phyloP scores from a whole-genome alignment of 2,797 vertebrate genomes.

The Tokudaia tokunoshimensis region DNA sequence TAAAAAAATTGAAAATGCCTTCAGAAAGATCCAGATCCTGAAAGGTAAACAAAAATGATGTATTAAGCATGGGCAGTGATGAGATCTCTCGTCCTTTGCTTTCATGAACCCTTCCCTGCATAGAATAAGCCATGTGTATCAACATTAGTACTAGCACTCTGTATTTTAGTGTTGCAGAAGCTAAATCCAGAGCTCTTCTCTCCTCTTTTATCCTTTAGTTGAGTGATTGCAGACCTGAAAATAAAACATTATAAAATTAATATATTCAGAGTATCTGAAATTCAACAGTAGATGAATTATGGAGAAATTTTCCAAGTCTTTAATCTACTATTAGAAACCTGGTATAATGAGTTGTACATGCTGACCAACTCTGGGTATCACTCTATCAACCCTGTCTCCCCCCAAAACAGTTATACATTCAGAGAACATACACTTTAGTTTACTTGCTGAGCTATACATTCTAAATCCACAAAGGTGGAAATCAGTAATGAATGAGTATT shows the following conservation, averaged over 20 bases:
- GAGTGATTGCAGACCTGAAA: background rate
- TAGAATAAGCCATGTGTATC: background rate
- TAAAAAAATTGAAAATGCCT: background rate
- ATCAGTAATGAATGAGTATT: background rate
- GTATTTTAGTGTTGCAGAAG: background rate
- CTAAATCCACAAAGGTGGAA: background rate
- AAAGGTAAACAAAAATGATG: background rate
- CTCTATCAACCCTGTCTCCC: too few species aligned
- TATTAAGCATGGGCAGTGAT: background rate
- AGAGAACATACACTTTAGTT: background rate
- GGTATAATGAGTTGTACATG: background rate
- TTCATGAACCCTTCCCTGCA: background rate
- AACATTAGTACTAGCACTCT: background rate
- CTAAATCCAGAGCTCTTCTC: background rate
- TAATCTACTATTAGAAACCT: background rate
- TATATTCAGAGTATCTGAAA: background rate
- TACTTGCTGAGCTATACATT: background rate
- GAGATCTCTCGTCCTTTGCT: rapidly evolving
- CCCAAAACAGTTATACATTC: background rate
- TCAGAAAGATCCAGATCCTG: background rate
- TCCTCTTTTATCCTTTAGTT: background rate
- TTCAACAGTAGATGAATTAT: background rate
- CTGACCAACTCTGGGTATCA: background rate
- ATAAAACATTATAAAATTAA: background rate
- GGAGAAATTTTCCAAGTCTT: background rate